Evolutionary conservation across 2,797 vertebrate genomes (phyloP), one percentile per base, ranked within the genome.

Genomic region (Delichon dasypus): DNA sequence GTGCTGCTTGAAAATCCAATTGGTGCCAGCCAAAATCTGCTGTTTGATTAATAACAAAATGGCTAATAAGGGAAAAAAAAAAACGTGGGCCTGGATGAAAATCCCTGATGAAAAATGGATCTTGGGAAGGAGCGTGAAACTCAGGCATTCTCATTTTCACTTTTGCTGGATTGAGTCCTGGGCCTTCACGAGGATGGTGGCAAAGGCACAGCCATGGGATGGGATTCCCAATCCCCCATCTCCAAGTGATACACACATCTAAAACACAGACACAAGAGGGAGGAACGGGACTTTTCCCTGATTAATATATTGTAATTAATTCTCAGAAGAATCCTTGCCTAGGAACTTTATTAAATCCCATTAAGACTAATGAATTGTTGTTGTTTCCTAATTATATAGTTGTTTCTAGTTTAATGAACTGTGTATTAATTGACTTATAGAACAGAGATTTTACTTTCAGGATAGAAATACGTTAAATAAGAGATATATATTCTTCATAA

Each of bases 361-460:
- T 96, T 97, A 97, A 97, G 91, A 93, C 94, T 97, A 97, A 98
- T 97, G 97, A 97, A 97, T 95, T 97, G 95, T 93, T 97, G 88
- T 95, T 97, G 96, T 97, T 97, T 96, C 92, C 72, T 95, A 96
- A 97, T 89, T 93, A 97, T 95, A 94, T 66, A 61, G 87, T 95
- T 94, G 96, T 96, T 92, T 94, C 94, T 96, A 85, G 89, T 89
- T 97, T 97, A 97, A 97, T 96, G 95, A 97, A 96, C 87, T 93
- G 95, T 89, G 9, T 95, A 95, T 93, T 95, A 95, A 96, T 77
- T 95, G 94, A 94, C 88, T 89, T 84, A 93, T 51, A 88, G n/a
- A 88, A 94, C 2, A 76, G 81, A 89, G 60, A 47, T 85, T 94
- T 94, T 83, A 85, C 81, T 95, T 91, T 85, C 30, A 61, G 79